Evolutionary conservation across 2,113 vertebrate species (phyloP).

Genomic region (Tapirus terrestris): DNA sequence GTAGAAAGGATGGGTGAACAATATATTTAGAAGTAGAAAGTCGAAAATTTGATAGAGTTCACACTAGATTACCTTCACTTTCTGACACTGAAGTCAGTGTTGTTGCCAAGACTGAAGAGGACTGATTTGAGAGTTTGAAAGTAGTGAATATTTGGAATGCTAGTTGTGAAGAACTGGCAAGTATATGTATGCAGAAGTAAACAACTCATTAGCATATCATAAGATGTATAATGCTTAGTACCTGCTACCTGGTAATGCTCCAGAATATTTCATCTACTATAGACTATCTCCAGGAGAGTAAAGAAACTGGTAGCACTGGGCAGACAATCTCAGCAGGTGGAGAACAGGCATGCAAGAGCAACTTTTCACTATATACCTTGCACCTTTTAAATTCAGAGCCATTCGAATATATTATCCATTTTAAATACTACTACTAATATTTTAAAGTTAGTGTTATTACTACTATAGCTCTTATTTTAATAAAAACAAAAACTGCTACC

Average conservation of each 20-base stretch:
- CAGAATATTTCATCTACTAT: neutral
- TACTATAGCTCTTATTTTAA: neutral
- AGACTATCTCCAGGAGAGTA: neutral
- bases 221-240: neutral
- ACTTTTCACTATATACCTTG: neutral
- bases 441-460: neutral
- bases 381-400: neutral
- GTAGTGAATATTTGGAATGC: neutral
- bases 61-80: neutral
- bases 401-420: neutral
- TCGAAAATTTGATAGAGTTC: neutral
- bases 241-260: neutral
- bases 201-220: neutral
- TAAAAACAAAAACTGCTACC: neutral
- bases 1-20: neutral
- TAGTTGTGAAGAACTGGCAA: neutral
- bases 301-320: neutral
- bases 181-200: neutral
- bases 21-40: neutral
- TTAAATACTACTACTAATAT: neutral
- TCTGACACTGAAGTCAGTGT: neutral
- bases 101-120: neutral
- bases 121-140: neutral
- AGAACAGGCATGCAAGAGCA: neutral
- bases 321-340: neutral